phyloP scores from a whole-genome alignment of 1,140 invertebrate species.

The Yoshiicerus persimilis region DNA sequence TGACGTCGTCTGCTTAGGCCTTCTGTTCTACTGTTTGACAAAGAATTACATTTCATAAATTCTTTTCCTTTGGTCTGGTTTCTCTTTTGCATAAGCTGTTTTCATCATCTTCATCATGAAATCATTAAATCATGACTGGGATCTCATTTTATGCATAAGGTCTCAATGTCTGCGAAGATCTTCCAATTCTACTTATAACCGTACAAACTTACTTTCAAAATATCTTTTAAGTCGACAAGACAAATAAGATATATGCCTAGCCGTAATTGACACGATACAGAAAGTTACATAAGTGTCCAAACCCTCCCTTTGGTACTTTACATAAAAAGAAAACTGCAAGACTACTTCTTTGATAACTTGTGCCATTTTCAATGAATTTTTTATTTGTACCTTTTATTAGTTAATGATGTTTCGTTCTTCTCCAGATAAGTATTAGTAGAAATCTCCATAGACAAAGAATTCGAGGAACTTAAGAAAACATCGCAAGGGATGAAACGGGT shows the following conservation, averaged over 20 bases:
- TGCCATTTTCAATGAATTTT: too few relatives aligned
- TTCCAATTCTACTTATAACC: neutral
- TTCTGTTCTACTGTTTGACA: neutral
- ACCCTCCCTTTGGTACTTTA: too few relatives aligned
- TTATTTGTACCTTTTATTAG: too few relatives aligned
- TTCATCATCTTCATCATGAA: slow-evolving; percentile 11
- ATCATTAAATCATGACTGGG: slow-evolving; percentile 1
- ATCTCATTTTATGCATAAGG: neutral
- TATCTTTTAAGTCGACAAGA: neutral
- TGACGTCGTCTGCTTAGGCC: neutral
- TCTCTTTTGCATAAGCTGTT: neutral
- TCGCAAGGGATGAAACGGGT: too few relatives aligned
- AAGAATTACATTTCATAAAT: slow-evolving; percentile 6
- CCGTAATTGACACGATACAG: too few relatives aligned
- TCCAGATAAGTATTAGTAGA: too few relatives aligned
- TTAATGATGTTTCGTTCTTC: too few relatives aligned
- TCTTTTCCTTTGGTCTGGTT: neutral
- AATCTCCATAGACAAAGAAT: too few relatives aligned
- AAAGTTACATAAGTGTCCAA: neutral
- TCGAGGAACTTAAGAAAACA: too few relatives aligned
- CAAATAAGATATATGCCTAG: neutral
- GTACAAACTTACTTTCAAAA: neutral
- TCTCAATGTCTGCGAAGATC: neutral
- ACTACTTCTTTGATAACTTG: too few relatives aligned
- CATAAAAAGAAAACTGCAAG: too few relatives aligned